Base-by-base conservation (phyloP, 2,797 vertebrate species). In the Ptychobarbus kaznakovi region DNA sequence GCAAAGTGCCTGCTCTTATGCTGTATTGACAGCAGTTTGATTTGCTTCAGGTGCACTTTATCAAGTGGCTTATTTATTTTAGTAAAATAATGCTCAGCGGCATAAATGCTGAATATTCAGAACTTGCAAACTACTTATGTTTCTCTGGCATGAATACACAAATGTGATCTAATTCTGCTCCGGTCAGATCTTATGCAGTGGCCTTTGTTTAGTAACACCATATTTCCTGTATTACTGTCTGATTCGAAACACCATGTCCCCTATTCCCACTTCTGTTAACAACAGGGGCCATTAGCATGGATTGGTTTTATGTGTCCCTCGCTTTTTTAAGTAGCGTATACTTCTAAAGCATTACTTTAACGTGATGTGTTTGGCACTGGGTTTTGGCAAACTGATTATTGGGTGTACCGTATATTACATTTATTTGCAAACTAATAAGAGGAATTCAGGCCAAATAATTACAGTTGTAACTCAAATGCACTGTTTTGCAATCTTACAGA, bases 171-270 rank as follows among this genome's bases (percentile, higher is more conserved):
- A 66, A 35, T 35, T 32, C 65, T 4, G 58, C 58, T 25, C 4
- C 11, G 58, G n/a, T 61, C 58, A 61, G 16, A 35, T 35, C 15
- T 66, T 35, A 35, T 35, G 7, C 25, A 11, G 84, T 73, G 42
- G 68, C 78, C 80, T 86, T 73, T 69, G 51, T 73, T 76, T 72
- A 87, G 70, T 51, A 90, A 90, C 89, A 89, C 88, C 92, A 92
- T 86, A 92, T 94, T 95, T 94, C 94, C 93, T 89, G 92, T 94
- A 93, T 95, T 93, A 89, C 92, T 90, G 89, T 76, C 91, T 86
- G 89, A 90, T 93, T 87, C 91, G 87, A 94, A 94, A 94, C 93
- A 93, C 92, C 91, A 94, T 91, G 91, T 92, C 91, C 93, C 32
- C 61, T 90, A 91, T 92, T 92, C 91, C 91, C 93, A 80, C 83